phyloP scores from a whole-genome alignment of 2,888 invertebrate species.

The Microdon myrmicae region DNA sequence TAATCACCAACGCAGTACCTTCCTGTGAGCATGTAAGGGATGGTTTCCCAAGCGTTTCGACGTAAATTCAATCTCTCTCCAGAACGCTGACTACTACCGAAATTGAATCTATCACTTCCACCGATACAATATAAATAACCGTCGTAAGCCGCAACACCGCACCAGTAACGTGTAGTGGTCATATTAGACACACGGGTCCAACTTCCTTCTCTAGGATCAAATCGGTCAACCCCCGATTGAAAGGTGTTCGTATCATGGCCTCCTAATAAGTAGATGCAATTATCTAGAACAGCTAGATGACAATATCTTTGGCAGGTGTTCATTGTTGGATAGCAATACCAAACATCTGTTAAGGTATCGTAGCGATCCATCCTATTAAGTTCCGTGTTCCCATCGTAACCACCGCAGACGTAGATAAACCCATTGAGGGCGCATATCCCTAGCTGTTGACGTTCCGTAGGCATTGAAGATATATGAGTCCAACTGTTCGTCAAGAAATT shows the following conservation, averaged over 20 bases:
- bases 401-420: conserved; percentile 73
- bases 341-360: conserved; percentile 75
- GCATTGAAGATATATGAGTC: conserved; percentile 75
- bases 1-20: conserved; percentile 65
- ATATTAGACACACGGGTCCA: conserved; percentile 76
- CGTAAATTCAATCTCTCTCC: conserved; percentile 74
- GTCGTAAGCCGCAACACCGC: conserved; percentile 73
- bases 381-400: conserved; percentile 78
- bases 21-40: conserved; percentile 75
- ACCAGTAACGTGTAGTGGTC: conserved; percentile 73
- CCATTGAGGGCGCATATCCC: conserved; percentile 73
- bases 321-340: conserved; percentile 78
- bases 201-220: conserved; percentile 74
- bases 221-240: conserved; percentile 75
- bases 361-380: conserved; percentile 76
- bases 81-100: conserved; percentile 76
- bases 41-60: conserved; percentile 75
- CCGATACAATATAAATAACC: conserved; percentile 76
- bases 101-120: conserved; percentile 73
- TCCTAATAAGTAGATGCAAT: conserved; percentile 75
- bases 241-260: conserved; percentile 78
- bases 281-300: conserved; percentile 74
- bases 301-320: conserved; percentile 74
- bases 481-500: conserved; percentile 74
- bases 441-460: conserved; percentile 71